Evolutionary conservation across 2,888 invertebrate genomes (phyloP).

Genomic region (Hydrotaea cyrtoneurina): DNA sequence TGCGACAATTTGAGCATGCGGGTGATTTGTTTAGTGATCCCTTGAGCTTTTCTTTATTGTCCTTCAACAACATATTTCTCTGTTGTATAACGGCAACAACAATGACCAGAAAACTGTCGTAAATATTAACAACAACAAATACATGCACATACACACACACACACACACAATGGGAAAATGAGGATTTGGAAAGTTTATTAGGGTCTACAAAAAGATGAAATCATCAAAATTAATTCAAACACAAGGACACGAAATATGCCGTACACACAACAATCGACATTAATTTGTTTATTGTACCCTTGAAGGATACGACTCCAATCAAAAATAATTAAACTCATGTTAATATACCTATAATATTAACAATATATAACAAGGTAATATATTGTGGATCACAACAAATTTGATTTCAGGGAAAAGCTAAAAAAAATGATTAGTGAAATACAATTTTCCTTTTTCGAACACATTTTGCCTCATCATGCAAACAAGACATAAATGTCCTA

Average conservation of each 20-base stretch:
- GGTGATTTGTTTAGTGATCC: conserved; percentile 58
- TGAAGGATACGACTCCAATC: neutral
- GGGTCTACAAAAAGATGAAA: conserved; percentile 41
- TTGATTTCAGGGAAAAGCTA: no score
- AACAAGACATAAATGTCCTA: no score
- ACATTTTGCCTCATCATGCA: no score
- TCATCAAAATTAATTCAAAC: conserved; percentile 35
- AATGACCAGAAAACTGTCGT: conserved; percentile 24
- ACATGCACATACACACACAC: no score
- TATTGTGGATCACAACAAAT: no score
- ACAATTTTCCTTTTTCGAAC: no score
- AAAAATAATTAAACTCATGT: conserved; percentile 3
- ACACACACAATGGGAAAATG: conserved; percentile 17
- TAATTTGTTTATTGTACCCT: conserved; percentile 5
- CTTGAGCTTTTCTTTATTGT: conserved; percentile 52
- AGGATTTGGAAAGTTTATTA: conserved; percentile 36
- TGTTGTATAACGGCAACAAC: conserved; percentile 10
- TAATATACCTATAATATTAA: neutral
- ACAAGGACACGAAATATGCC: neutral
- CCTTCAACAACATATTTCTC: conserved; percentile 45
- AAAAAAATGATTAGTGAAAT: no score
- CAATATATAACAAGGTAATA: no score
- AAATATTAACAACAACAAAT: conserved; percentile 41
- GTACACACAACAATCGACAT: neutral
- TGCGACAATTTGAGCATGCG: conserved; percentile 45